phyloP scores from a whole-genome alignment of 1,140 invertebrate genomes.

The Bombyx mandarina region DNA sequence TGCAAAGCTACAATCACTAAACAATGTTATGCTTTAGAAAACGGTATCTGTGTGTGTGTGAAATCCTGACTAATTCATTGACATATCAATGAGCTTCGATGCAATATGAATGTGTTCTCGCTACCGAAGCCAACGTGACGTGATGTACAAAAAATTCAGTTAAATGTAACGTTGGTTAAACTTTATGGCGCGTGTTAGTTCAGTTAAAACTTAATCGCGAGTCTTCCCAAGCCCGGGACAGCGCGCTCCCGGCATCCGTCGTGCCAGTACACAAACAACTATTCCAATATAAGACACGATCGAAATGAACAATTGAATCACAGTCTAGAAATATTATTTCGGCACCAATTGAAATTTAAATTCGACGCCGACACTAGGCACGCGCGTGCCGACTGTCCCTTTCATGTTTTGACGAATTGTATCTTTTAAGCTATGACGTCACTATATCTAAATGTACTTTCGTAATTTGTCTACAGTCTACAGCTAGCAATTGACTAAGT shows the following conservation, averaged over 20 bases:
- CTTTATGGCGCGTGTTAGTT: too few species aligned
- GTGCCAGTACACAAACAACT: slow-evolving; percentile 37
- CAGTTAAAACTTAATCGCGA: too few species aligned
- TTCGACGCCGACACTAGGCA: slow-evolving; percentile 47
- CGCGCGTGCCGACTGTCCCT: slow-evolving; percentile 23
- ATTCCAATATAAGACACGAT: slow-evolving; percentile 71
- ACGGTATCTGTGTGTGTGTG: too few species aligned
- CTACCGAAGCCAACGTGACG: too few species aligned
- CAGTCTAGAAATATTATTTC: slow-evolving; percentile 62
- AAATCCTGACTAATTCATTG: too few species aligned
- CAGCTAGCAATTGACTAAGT: slow-evolving; percentile 69
- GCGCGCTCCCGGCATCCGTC: slow-evolving; percentile 15
- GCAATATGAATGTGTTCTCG: too few species aligned
- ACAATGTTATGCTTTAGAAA: too few species aligned
- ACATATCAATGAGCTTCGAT: too few species aligned
- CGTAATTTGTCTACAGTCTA: slow-evolving; percentile 19
- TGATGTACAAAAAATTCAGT: too few species aligned
- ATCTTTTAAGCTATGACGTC: not conserved
- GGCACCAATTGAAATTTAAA: slow-evolving; percentile 66
- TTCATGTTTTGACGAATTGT: slow-evolving; percentile 9
- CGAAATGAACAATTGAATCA: slow-evolving; percentile 69
- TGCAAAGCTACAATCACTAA: too few species aligned
- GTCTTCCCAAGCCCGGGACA: slow-evolving; percentile 26
- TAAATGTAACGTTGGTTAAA: too few species aligned
- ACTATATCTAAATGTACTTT: slow-evolving; percentile 1